Evolutionary conservation across 2,113 vertebrate genomes (phyloP).

Genomic region (Trichechus manatus): DNA sequence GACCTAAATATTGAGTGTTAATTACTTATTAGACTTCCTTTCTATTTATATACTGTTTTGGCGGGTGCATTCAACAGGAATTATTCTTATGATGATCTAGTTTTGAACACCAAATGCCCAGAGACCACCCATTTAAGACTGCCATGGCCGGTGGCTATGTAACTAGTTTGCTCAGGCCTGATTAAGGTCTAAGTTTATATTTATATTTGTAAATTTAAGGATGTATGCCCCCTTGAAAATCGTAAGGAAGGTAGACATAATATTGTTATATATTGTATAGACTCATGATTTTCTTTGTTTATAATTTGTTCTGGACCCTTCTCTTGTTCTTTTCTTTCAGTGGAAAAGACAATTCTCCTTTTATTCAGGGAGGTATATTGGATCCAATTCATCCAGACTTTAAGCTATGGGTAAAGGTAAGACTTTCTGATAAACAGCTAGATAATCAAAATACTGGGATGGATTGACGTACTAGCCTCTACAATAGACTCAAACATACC

Average conservation of each 20-base stretch:
- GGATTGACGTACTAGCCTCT: neutral
- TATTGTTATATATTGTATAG: neutral
- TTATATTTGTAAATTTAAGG: slow-evolving; percentile 35
- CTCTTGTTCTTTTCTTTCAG: slow-evolving; percentile 69
- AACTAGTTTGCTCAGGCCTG: slow-evolving; percentile 23
- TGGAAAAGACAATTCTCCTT: neutral
- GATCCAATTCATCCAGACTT: slow-evolving; percentile 73
- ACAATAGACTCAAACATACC: neutral
- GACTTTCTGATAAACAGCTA: neutral
- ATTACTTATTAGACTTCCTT: neutral
- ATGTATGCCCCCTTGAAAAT: neutral
- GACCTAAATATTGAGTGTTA: neutral
- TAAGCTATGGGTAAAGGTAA: slow-evolving; percentile 81
- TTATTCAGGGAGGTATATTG: slow-evolving; percentile 9
- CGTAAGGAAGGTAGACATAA: neutral
- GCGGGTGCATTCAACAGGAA: neutral
- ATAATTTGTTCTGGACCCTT: slow-evolving; percentile 17
- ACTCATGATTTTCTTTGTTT: slow-evolving; percentile 21
- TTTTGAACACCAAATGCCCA: neutral
- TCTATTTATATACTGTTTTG: neutral
- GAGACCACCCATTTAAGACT: neutral
- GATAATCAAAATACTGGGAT: neutral
- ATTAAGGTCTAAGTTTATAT: slow-evolving; percentile 21
- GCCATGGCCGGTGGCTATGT: neutral
- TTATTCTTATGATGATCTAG: neutral